phyloP scores from a whole-genome alignment of 2,888 invertebrate species.

The Agrypnus murinus region DNA sequence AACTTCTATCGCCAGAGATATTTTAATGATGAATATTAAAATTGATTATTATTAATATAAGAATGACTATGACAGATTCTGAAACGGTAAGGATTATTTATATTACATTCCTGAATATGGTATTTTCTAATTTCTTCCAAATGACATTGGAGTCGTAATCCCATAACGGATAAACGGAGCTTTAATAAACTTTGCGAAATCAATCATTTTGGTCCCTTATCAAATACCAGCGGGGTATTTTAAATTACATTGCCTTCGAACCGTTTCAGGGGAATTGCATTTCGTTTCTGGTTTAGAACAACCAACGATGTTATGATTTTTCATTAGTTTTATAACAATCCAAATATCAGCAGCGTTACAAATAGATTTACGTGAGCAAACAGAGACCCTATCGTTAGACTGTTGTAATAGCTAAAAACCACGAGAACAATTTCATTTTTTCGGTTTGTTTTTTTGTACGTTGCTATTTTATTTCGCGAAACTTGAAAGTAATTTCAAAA shows the following conservation, averaged over 20 bases:
- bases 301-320: slow-evolving; percentile 60
- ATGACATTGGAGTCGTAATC: slow-evolving; percentile 50
- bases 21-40: no score
- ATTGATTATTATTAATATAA: no score
- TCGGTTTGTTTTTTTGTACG: no score
- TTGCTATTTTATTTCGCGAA: no score
- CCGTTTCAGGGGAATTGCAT: slow-evolving; percentile 56
- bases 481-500: no score
- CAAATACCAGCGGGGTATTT: slow-evolving; percentile 58
- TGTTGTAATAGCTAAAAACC: slow-evolving; percentile 18
- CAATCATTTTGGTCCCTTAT: slow-evolving; percentile 60
- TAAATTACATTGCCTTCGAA: slow-evolving; percentile 58
- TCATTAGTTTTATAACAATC: slow-evolving; percentile 58
- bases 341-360: slow-evolving; percentile 36
- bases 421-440: neutral
- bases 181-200: slow-evolving; percentile 60
- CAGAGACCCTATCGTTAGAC: slow-evolving; percentile 14
- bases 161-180: slow-evolving; percentile 49
- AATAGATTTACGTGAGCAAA: slow-evolving; percentile 38
- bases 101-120: slow-evolving; percentile 33
- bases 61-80: neutral
- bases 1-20: no score
- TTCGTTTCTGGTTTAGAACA: slow-evolving; percentile 53
- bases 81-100: slow-evolving; percentile 18
- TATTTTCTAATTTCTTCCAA: slow-evolving; percentile 29